phyloP scores from a whole-genome alignment of 2,888 invertebrate species.

The Neoaliturus tenellus region DNA sequence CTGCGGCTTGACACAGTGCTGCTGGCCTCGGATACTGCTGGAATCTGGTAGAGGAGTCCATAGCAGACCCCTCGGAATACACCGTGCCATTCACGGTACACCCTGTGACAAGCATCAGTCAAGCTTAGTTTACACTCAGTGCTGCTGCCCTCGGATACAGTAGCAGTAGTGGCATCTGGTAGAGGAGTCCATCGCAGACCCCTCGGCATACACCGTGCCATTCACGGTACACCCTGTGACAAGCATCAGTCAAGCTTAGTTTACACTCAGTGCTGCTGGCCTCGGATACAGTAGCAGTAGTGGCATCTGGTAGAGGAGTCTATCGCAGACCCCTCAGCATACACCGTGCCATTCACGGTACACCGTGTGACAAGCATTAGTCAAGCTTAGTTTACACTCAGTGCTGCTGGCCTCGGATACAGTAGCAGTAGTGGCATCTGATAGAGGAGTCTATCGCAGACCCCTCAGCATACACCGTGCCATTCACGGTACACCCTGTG shows the following conservation, averaged over 20 bases:
- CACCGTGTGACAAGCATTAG: slow-evolving; percentile 77
- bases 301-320: slow-evolving; percentile 86
- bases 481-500: slow-evolving; percentile 82
- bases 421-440: slow-evolving; percentile 93
- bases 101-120: slow-evolving; percentile 74
- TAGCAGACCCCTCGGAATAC: slow-evolving; percentile 89
- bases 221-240: slow-evolving; percentile 80
- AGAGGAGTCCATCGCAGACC: slow-evolving; percentile 88
- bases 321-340: slow-evolving; percentile 90
- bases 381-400: too few species aligned
- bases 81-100: slow-evolving; percentile 83
- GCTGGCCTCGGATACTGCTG: slow-evolving; percentile 85
- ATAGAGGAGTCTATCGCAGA: slow-evolving; percentile 88
- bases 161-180: slow-evolving; percentile 92
- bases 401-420: slow-evolving; percentile 81
- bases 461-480: slow-evolving; percentile 84
- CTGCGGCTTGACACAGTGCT: slow-evolving; percentile 86
- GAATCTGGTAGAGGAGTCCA: slow-evolving; percentile 86
- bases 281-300: slow-evolving; percentile 89
- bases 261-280: slow-evolving; percentile 85
- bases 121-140: too few species aligned
- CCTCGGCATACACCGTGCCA: slow-evolving; percentile 84
- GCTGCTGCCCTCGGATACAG: slow-evolving; percentile 83
- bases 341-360: slow-evolving; percentile 82
- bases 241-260: too few species aligned